A percentile compares a stretch with the other conserved stretches of the same genome.
Conservation (phyloP, 1,140 invertebrate genomes). For the Drosophila kohkoa region DNA sequence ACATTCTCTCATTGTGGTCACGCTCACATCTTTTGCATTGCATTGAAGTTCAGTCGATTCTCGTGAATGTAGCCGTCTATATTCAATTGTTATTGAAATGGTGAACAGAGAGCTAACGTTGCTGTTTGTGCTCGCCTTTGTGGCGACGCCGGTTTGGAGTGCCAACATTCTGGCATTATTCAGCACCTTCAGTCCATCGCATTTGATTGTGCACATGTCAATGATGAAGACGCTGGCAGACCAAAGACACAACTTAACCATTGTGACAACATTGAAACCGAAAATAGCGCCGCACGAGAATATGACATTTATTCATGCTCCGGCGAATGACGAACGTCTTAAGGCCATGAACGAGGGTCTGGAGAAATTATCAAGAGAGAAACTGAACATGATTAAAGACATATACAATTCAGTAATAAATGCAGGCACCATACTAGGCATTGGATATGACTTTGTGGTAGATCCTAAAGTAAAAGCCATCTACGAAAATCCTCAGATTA, state of each 20-base stretch:
- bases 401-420: slow-evolving; percentile 6
- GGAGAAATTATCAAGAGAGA: slow-evolving; percentile 20
- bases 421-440: background rate
- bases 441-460: slow-evolving; percentile 40
- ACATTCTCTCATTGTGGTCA: background rate
- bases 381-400: slow-evolving; percentile 2
- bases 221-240: slow-evolving; percentile 51
- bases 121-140: background rate
- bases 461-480: slow-evolving; percentile 38
- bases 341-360: slow-evolving; percentile 6
- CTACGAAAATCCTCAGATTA: slow-evolving; percentile 30
- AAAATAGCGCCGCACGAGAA: slow-evolving; percentile 47
- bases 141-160: background rate
- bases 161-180: slow-evolving; percentile 62
- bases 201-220: slow-evolving; percentile 63
- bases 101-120: background rate
- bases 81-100: background rate
- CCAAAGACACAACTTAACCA: slow-evolving; percentile 60
- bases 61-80: background rate
- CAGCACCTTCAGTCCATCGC: slow-evolving; percentile 54
- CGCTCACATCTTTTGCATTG: slow-evolving; percentile 13
- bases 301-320: slow-evolving; percentile 46
- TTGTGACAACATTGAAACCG: slow-evolving; percentile 37
- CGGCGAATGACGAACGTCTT: background rate
- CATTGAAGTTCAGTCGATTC: background rate